Conservation (phyloP, 2,113 vertebrate species). For the Amphilophus citrinellus region DNA sequence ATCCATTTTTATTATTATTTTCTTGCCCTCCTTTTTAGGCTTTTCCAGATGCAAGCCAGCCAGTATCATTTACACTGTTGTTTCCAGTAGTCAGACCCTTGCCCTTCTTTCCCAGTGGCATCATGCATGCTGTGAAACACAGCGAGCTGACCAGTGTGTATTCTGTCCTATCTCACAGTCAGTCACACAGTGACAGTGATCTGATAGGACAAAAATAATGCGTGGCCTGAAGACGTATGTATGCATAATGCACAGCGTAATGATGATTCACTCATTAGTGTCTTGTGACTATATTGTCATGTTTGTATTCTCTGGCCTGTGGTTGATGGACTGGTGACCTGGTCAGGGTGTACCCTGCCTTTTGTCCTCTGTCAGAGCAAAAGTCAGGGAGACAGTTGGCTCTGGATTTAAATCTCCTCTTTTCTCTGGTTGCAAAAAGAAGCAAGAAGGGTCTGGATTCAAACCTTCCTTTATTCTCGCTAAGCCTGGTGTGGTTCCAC, state of each 20-base stretch:
- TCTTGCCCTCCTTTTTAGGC: not conserved
- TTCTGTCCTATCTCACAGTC: not conserved
- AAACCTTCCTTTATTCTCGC: not conserved
- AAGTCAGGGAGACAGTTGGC: not conserved
- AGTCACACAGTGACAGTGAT: conserved; percentile 2
- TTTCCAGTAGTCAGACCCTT: conserved; percentile 7
- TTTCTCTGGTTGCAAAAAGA: not conserved
- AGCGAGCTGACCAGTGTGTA: not conserved
- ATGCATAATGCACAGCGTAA: conserved; percentile 1
- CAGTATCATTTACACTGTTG: conserved; percentile 6
- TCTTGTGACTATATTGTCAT: not conserved
- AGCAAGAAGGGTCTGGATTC: not conserved
- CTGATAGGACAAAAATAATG: not conserved
- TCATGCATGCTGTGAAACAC: not conserved
- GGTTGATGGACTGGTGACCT: not conserved
- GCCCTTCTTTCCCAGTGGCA: not conserved
- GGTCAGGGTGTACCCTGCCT: not conserved
- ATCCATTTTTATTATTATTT: not conserved
- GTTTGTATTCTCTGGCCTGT: not conserved
- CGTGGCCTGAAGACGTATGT: not conserved
- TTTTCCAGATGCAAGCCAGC: not conserved
- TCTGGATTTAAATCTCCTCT: not conserved
- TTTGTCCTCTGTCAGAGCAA: not conserved
- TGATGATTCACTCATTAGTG: not conserved
- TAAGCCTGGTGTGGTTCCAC: no score